A percentile compares a stretch with the other conserved stretches of the same genome.
Conservation (phyloP, 30 jellyfish, hydroid and myxozoan genomes). For the Euphysa ruthae region DNA sequence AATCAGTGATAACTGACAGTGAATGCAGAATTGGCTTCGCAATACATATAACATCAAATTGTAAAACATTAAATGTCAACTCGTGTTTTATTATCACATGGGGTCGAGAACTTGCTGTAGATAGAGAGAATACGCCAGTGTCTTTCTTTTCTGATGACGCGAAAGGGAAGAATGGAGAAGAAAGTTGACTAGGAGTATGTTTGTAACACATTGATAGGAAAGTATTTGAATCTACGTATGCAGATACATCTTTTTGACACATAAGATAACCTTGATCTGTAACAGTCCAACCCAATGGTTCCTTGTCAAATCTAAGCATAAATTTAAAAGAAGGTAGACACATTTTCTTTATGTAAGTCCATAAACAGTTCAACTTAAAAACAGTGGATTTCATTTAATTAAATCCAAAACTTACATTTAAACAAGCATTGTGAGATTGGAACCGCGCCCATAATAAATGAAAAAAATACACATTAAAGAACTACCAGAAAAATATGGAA, state of each 20-base stretch:
- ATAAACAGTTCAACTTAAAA: too few relatives aligned
- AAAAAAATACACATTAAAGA: too few relatives aligned
- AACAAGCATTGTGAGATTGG: too few relatives aligned
- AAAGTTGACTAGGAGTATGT: background rate
- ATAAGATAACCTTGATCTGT: constrained; percentile 18
- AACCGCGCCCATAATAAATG: too few relatives aligned
- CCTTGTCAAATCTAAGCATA: constrained; percentile 3
- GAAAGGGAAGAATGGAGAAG: constrained; percentile 7
- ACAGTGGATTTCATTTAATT: too few relatives aligned
- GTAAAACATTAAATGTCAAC: background rate
- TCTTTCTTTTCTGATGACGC: background rate
- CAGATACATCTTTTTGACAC: constrained; percentile 21
- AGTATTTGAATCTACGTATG: constrained; percentile 20
- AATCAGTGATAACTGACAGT: constrained; percentile 6
- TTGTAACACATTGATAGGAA: constrained; percentile 8
- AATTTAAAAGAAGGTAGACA: too few relatives aligned
- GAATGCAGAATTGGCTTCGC: constrained; percentile 17
- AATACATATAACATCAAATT: constrained; percentile 18
- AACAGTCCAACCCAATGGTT: constrained; percentile 16
- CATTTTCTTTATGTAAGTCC: too few relatives aligned
- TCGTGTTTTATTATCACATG: constrained; percentile 19
- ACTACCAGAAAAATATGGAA: too few relatives aligned
- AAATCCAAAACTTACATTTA: too few relatives aligned
- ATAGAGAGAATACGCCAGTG: background rate
- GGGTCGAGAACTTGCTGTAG: background rate